Base-by-base conservation (phyloP, 2,797 vertebrate species). In the Microctenopoma stevenorrisi region DNA sequence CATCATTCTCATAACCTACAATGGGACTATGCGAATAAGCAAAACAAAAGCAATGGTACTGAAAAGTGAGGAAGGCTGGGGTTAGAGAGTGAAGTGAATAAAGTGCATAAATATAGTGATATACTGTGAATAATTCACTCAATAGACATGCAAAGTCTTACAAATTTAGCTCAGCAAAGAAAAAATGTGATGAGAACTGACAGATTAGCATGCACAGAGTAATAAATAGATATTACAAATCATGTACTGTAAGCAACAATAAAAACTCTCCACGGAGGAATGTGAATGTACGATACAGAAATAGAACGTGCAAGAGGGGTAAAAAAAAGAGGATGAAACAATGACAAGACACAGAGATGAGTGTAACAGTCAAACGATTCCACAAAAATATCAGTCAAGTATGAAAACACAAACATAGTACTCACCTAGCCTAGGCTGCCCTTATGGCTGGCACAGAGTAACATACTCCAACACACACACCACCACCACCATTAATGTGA, bases 371-470 rank as follows among this genome's bases (percentile, higher is more conserved):
- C 22, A 22, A 22, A 22, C 22, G 22, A 22, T 22, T 22, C 22
- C 22, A 22, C 22, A 22, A 22, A 22, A 22, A 22, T 22, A 22
- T 22, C 22, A 22, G 40, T 37, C 28, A 81, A 74, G 74, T 61
- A 67, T 7, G 61, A 72, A 15, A 81, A 86, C 61, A 76, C 58
- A 59, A 75, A 84, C 16, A 64, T 47, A 63, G 73, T 88, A 92
- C 93, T 94, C 88, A 94, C 93, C 92, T 93, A 89, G 68, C 86
- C 78, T 86, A 83, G 85, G 89, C 81, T 90, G 88, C 83, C 68
- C 72, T 90, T 84, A 87, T 72, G 86, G 86, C 86, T 84, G 85
- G 82, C 77, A 90, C 77, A 81, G 68, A 80, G 78, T 82, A 63
- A 86, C 90, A 89, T 84, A 87, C 86, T 90, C 87, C 86, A 86